A percentile compares a stretch with the other conserved stretches of the same genome.
These are phyloP conservation scores for Beroe ovata DNA, from an alignment of 37 sponge, comb jelly and placozoan genomes.

Conservation along the genomic window DNA sequence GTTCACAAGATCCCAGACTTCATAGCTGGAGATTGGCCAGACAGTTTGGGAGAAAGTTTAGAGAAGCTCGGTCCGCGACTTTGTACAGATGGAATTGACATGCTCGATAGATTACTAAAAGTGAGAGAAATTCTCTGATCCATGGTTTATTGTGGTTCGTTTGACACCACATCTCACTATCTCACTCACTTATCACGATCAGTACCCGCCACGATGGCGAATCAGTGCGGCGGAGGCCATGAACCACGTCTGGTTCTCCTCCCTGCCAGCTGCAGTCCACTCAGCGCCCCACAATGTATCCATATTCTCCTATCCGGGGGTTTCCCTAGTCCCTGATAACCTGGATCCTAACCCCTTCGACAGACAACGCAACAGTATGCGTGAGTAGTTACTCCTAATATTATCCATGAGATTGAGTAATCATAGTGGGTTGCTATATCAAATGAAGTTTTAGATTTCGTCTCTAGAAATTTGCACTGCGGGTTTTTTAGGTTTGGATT, in stretches of 20 bases:
- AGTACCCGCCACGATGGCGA: slow-evolving; percentile 61
- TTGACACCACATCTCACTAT: not conserved
- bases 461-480: too few species aligned
- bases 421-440: too few species aligned
- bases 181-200: not conserved
- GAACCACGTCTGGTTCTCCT: slow-evolving; percentile 49
- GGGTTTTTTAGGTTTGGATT: too few species aligned
- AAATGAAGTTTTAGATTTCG: too few species aligned
- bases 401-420: too few species aligned
- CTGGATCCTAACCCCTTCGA: slow-evolving; percentile 21
- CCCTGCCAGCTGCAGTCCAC: slow-evolving; percentile 31
- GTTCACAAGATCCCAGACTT: slow-evolving; percentile 53
- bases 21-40: slow-evolving; percentile 50
- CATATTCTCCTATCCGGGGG: not conserved
- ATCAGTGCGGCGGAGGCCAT: slow-evolving; percentile 29
- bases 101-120: slow-evolving; percentile 34
- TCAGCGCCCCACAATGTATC: slow-evolving; percentile 13
- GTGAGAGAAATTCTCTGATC: slow-evolving; percentile 50
- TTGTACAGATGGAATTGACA: not conserved
- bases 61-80: slow-evolving; percentile 44
- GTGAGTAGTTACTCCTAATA: too few species aligned
- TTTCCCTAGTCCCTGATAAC: not conserved
- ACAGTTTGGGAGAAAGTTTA: slow-evolving; percentile 11
- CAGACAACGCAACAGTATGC: slow-evolving; percentile 9
- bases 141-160: not conserved